Base-by-base conservation (phyloP, 2,888 invertebrate species). In the Heteromyza rotundicornis region DNA sequence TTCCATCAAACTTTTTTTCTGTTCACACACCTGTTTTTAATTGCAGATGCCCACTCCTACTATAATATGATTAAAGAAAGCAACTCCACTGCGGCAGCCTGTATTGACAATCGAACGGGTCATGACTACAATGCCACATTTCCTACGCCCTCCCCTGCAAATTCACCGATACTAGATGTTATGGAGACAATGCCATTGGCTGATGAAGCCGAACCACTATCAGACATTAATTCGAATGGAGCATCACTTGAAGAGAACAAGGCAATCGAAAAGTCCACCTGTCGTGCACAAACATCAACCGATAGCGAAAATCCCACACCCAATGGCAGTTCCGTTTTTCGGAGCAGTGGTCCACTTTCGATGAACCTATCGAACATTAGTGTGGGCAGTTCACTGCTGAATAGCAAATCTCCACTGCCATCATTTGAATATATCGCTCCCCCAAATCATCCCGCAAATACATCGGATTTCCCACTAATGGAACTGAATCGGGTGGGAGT, bases 391-490 rank as follows among this genome's bases (percentile, higher is more conserved):
- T 57, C 59, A 44, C 61, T 27, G 35, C 54, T 24, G 44, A 49
- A 36, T 22, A 59, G 22, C 60, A 60, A 32, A 51, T 35, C 62
- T 58, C 51, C 69, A 36, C 65, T 79, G 20, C 80, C 79, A n/a
- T 75, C 78, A 44, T 79, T 79, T 51, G 79, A 79, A 49, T 80
- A 79, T 52, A 74, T 79, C 40, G 72, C 77, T 12, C 75, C 77
- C 7, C 67, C 70, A 1, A 74, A 69, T 60, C 75, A 76, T 59
- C 64, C 63, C 2, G 64, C 67, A 51, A 71, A 67, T 23, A 57
- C 60, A 0, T 32, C 73, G 19, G 81, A 81, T 5, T 78, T 78
- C 65, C 80, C 81, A 2, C 65, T 82, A 1, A 74, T 79, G 65
- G 81, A 81, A 40, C 55, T 82, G 0, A 82, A 79, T 64, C 77